Conservation (phyloP, 2,797 vertebrate species). For the Calcarius lapponicus region DNA sequence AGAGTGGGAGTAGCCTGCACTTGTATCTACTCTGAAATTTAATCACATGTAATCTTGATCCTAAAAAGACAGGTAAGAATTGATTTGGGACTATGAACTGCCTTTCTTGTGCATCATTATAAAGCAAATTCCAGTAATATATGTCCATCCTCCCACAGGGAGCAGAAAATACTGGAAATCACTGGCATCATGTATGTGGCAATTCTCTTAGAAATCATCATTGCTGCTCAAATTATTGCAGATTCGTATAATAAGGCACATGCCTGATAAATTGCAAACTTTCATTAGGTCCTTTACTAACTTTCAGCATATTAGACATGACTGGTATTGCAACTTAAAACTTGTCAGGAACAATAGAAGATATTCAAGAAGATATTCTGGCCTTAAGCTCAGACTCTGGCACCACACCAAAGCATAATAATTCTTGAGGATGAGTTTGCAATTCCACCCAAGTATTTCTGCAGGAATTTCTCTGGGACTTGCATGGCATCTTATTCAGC, state of each 20-base stretch:
- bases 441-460: background rate
- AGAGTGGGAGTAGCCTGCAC: background rate
- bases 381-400: background rate
- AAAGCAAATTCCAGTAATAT: conserved; percentile 20
- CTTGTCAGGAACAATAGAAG: background rate
- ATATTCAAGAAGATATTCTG: background rate
- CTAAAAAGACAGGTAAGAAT: conserved; percentile 10
- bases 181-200: background rate
- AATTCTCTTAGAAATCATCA: conserved; percentile 20
- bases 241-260: conserved; percentile 5
- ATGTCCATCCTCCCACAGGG: conserved; percentile 3
- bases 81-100: conserved; percentile 10
- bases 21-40: background rate
- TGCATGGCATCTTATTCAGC: background rate
- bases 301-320: background rate
- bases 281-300: background rate
- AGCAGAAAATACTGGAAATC: conserved; percentile 28
- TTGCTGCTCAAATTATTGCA: conserved; percentile 31
- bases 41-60: background rate
- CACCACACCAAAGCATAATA: background rate
- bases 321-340: background rate
- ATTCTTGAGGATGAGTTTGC: background rate
- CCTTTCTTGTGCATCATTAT: conserved; percentile 12
- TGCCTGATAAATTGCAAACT: conserved; percentile 13
- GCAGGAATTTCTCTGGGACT: background rate